Evolutionary conservation across 2,113 vertebrate genomes (phyloP).

Genomic region (Trochalopteron elliotii): DNA sequence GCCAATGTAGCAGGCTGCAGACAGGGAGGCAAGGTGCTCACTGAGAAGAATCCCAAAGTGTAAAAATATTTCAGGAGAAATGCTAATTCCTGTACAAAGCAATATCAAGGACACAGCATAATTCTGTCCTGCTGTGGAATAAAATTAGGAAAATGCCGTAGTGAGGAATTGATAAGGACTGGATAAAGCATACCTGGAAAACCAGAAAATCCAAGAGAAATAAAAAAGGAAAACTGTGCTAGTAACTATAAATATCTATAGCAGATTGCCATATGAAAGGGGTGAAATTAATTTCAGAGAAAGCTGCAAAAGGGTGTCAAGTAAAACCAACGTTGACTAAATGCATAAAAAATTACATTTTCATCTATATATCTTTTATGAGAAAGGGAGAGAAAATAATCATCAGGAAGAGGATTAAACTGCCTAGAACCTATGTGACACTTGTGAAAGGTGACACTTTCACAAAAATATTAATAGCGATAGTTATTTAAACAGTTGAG

Average conservation of each 20-base stretch:
- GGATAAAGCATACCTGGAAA: background rate
- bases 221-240: background rate
- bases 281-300: background rate
- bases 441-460: background rate
- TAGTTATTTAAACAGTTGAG: background rate
- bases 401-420: background rate
- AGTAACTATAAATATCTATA: background rate
- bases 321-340: background rate
- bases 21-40: background rate
- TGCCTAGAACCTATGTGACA: background rate
- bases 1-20: background rate
- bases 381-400: background rate
- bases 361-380: background rate
- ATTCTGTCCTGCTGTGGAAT: background rate
- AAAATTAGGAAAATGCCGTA: background rate
- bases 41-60: accelerated
- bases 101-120: background rate
- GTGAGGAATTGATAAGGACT: background rate
- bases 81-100: background rate
- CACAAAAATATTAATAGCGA: background rate
- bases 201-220: background rate
- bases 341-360: background rate
- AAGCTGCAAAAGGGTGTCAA: background rate
- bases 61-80: background rate
- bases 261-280: background rate